Evolutionary conservation across 1,140 invertebrate genomes (phyloP).

Genomic region (Chymomyza costata): DNA sequence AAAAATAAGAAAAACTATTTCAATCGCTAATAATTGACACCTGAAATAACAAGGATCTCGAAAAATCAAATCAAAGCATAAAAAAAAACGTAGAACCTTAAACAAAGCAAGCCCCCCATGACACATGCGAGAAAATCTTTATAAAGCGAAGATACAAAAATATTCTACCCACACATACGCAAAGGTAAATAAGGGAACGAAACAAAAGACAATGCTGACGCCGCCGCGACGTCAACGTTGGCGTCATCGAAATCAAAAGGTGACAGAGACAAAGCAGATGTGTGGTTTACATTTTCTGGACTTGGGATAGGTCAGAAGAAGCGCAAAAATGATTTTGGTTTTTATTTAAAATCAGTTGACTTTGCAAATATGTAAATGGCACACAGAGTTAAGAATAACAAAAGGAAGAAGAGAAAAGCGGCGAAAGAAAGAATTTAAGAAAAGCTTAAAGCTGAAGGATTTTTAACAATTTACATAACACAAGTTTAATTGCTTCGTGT

Average conservation of each 20-base stretch:
- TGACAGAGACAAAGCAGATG: conserved; percentile 31
- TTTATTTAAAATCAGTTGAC: no score
- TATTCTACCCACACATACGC: neutral
- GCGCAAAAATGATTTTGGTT: conserved; percentile 7
- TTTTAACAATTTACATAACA: neutral
- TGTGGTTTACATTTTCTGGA: conserved; percentile 13
- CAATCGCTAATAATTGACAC: no score
- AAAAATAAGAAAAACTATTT: no score
- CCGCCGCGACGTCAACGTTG: conserved; percentile 20
- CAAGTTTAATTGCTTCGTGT: neutral
- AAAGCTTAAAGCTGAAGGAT: no score
- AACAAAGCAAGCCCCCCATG: neutral
- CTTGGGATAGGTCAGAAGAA: conserved; percentile 63
- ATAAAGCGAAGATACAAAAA: neutral
- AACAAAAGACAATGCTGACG: conserved; percentile 23
- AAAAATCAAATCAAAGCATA: no score
- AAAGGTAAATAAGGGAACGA: neutral
- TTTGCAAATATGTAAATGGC: neutral
- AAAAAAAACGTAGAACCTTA: no score
- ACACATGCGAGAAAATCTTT: no score
- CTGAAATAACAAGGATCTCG: no score
- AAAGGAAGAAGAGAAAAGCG: neutral
- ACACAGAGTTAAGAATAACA: neutral
- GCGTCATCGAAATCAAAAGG: conserved; percentile 31
- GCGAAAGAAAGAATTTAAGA: neutral